A percentile compares a stretch with the other conserved stretches of the same genome.
phyloP scores from a whole-genome alignment of 2,797 vertebrate species.

The Valencia hispanica region DNA sequence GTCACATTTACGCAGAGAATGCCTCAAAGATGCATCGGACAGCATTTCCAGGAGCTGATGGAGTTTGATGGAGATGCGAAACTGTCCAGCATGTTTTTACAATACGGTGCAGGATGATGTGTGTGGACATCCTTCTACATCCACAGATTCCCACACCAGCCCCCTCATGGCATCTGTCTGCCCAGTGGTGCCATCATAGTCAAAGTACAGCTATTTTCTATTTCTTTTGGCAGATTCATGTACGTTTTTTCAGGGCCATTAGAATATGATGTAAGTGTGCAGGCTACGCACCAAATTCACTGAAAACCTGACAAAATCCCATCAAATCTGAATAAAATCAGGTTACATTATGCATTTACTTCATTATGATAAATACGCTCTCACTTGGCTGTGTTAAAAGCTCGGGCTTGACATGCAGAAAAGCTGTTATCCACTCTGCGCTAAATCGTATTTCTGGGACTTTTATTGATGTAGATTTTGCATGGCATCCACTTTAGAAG shows the following conservation, averaged over 20 bases:
- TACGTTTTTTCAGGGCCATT: conserved; percentile 7
- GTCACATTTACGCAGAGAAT: too few relatives aligned
- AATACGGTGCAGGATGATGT: background rate
- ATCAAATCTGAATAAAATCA: conserved; percentile 55
- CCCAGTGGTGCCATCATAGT: background rate
- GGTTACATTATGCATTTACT: conserved; percentile 61
- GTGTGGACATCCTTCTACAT: background rate
- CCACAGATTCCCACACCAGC: background rate
- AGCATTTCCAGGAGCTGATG: background rate
- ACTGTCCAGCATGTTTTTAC: background rate
- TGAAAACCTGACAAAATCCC: conserved; percentile 54
- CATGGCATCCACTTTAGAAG: conserved; percentile 68
- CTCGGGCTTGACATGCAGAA: conserved; percentile 53
- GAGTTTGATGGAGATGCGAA: background rate
- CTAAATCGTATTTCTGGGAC: conserved; percentile 56
- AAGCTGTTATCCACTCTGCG: conserved; percentile 50
- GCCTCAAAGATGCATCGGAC: background rate
- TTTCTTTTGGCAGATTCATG: background rate
- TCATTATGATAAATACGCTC: conserved; percentile 72
- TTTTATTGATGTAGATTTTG: conserved; percentile 72
- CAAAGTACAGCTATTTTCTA: background rate
- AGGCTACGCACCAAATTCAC: conserved; percentile 16
- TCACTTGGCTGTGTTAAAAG: conserved; percentile 65
- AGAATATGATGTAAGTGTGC: background rate
- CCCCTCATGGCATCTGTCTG: background rate